These are phyloP conservation scores for Ips nitidus DNA, from an alignment of 1,140 invertebrate species.

Conservation along the genomic window DNA sequence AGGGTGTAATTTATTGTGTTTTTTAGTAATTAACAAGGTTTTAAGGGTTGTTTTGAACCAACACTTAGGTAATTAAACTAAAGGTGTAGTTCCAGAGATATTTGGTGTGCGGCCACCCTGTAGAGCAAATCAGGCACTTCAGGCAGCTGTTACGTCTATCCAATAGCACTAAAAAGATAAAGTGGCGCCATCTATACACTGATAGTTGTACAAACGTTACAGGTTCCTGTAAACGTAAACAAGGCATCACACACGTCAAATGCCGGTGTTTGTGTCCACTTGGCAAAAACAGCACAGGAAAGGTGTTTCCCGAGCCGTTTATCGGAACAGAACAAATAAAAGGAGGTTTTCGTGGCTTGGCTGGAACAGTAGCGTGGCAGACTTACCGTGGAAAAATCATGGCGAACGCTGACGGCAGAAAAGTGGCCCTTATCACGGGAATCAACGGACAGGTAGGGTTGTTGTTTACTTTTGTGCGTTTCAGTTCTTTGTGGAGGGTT, in stretches of 20 bases:
- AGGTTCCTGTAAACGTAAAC: not conserved
- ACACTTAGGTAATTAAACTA: too few relatives aligned
- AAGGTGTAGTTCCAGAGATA: too few relatives aligned
- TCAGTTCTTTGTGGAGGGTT: not conserved
- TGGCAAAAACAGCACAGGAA: slow-evolving; percentile 13
- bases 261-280: slow-evolving; percentile 10
- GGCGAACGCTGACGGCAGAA: slow-evolving; percentile 29
- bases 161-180: too few relatives aligned
- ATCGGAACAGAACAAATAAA: not conserved
- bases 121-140: too few relatives aligned
- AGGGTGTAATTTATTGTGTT: too few relatives aligned
- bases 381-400: slow-evolving; percentile 3
- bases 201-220: not conserved
- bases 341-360: not conserved
- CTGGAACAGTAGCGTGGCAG: not conserved
- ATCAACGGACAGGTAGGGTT: slow-evolving; percentile 38
- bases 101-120: too few relatives aligned
- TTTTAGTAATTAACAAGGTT: too few relatives aligned
- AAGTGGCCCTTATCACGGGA: slow-evolving; percentile 40
- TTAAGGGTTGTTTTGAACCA: too few relatives aligned
- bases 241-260: not conserved
- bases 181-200: not conserved
- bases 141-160: too few relatives aligned
- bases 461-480: not conserved
- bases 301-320: not conserved